Evolutionary conservation across 1,140 invertebrate species (phyloP), one percentile per base, ranked within the genome.

Genomic region (Microplitis demolitor): DNA sequence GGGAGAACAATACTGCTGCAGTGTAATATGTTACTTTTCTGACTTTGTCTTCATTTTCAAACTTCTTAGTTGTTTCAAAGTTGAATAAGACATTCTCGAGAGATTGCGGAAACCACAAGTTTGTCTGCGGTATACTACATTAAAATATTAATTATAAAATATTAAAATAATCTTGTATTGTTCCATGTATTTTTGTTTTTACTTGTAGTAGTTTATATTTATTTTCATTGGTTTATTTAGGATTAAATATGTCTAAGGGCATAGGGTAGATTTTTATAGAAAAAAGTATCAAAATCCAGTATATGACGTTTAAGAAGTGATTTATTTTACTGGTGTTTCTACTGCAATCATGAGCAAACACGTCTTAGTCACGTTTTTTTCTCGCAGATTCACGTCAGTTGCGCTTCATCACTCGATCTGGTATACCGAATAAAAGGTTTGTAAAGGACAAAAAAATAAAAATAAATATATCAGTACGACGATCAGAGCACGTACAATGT

Each of bases 31-130:
- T 72, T 75, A 74, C 54, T 53, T 62, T 58, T 53, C 66, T 39
- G 58, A 60, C 74, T 75, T 69, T 64, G 69, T 72, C 70, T 75
- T 68, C 51, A 71, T 72, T 72, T 72, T n/a, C 4, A 16, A 63
- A 63, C 8, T 63, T 63, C 34, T 50, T 13, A 50, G 31, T 45
- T 50, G 45, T 67, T 39, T 34, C 60, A 50, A 68, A 62, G 62
- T 56, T 53, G 33, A 24, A 16, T 54, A 69, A 50, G 31, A 35
- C 13, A 45, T 33, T 11, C 37, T 53, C 35, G 64, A 58, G 45
- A 39, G 50, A 45, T 45, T 45, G 39, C 39, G 39, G 39, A 45
- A 45, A 45, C 39, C 39, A 45, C 39, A 45, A 45, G 39, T 68
- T 13, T 31, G 24, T 50, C 58, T 61, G 37, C 14, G 34, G 54